Evolutionary conservation across 2,888 invertebrate genomes (phyloP), one percentile per base, ranked within the genome.

Genomic region (Aleiodes alternator): DNA sequence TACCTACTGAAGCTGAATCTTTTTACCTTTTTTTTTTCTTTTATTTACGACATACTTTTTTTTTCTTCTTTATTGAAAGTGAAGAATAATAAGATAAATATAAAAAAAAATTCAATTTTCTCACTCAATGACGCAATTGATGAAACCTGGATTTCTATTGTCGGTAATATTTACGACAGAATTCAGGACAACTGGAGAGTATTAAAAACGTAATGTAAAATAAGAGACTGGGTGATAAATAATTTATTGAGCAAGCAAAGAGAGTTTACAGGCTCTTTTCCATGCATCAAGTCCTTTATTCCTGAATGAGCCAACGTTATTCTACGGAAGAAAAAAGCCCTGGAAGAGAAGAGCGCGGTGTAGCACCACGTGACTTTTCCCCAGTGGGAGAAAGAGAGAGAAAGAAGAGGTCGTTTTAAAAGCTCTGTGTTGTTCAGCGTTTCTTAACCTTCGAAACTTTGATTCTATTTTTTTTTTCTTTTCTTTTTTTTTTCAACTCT

Each of bases 351-450:
- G 23, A 50, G 14, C 64, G 64, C 4, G 12, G 23, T 48, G 64
- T 48, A 50, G 48, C 23, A 23, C 64, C 64, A 64, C 64, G 64
- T 64, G 64, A 64, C 64, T 48, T 43, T 64, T n/a, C 43, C 16
- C 48, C n/a, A 61, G 14, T 11, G 64, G 43, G 14, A 34, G 59
- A 34, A n/a, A 51, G 51, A 11, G 31, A 23, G 23, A 23, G 23
- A 23, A 1, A 34, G n/a, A 31, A 57, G 29, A 59, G 34, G 16
- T 57, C 64, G 38, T 64, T 43, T 43, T 12, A 9, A 43, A 16
- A 16, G 9, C 23, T 23, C 16, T 48, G 64, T 64, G 48, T 48
- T 64, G 29, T 64, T 64, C 12, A 38, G 48, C 48, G 4, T 64
- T 48, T 64, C 23, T 48, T 64, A 64, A 64, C 48, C 48, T 64